A percentile compares a stretch with the other conserved stretches of the same genome.
These are phyloP conservation scores for Globicephala melas DNA, from an alignment of 2,113 vertebrate species.

Conservation along the genomic window DNA sequence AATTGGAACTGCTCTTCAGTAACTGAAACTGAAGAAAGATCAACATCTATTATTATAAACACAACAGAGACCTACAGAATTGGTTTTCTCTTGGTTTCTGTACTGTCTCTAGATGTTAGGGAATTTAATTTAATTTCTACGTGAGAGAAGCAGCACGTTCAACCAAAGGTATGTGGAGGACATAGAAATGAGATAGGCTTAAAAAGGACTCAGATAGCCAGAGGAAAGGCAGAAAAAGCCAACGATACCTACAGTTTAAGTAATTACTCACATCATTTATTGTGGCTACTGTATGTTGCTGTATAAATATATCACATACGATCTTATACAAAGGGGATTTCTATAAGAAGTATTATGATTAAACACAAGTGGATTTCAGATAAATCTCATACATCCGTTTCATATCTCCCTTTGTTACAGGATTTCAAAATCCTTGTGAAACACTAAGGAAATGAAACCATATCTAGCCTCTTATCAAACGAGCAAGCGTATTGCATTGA, in stretches of 20 bases:
- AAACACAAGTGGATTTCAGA: slow-evolving; percentile 50
- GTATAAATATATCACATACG: background rate
- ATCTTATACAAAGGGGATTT: slow-evolving; percentile 33
- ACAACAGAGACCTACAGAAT: background rate
- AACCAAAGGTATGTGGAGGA: background rate
- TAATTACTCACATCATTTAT: background rate
- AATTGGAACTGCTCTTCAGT: background rate
- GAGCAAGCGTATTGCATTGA: background rate
- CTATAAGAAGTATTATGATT: background rate
- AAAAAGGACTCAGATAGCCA: background rate
- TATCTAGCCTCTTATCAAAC: background rate
- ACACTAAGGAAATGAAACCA: slow-evolving; percentile 11
- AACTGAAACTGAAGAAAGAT: background rate
- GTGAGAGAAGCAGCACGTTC: background rate
- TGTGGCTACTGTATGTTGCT: background rate
- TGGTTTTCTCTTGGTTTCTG: background rate
- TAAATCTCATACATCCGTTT: slow-evolving; percentile 28
- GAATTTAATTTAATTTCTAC: slow-evolving; percentile 42
- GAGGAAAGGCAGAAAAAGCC: background rate
- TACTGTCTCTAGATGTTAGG: background rate
- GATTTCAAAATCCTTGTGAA: slow-evolving; percentile 55
- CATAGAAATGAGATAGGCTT: slow-evolving; percentile 45
- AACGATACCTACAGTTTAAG: background rate
- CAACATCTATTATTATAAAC: background rate
- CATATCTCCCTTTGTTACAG: slow-evolving; percentile 47